Percentiles rank a stretch among this genome's conserved stretches.
Evolutionary conservation across 2,113 vertebrate genomes (phyloP).

Genomic region (Scortum barcoo): DNA sequence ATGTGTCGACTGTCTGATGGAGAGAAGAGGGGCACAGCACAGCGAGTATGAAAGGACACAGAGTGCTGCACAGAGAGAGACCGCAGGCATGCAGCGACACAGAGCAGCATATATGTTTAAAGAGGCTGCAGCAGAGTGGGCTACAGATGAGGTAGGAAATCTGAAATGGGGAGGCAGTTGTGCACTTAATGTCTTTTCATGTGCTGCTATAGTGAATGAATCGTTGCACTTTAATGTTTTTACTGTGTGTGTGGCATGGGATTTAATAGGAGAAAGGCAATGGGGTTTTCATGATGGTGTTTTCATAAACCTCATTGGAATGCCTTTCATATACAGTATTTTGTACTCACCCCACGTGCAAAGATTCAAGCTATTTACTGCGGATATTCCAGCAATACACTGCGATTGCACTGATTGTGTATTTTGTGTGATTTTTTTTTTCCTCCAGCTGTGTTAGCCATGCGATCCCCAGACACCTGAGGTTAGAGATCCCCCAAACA

Average conservation of each 20-base stretch:
- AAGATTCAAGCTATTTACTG: conserved; percentile 1
- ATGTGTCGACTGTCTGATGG: conserved; percentile 71
- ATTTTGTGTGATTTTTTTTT: neutral
- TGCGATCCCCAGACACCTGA: conserved; percentile 27
- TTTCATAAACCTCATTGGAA: neutral
- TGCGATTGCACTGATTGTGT: neutral
- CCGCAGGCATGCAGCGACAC: conserved; percentile 71
- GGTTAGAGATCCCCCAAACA: conserved; percentile 33
- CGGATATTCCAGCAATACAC: neutral
- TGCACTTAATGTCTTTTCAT: conserved; percentile 2
- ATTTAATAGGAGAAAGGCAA: neutral
- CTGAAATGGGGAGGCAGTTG: conserved; percentile 23
- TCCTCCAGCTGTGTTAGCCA: conserved; percentile 49
- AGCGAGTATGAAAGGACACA: conserved; percentile 68
- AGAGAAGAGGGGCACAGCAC: conserved; percentile 70
- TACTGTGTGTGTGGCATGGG: neutral
- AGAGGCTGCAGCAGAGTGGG: conserved; percentile 67
- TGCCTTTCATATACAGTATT: conserved; percentile 5
- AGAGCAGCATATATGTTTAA: conserved; percentile 63
- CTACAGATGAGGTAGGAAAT: conserved; percentile 68
- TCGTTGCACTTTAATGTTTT: conserved; percentile 17
- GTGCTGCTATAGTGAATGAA: conserved; percentile 19
- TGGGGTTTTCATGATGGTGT: neutral
- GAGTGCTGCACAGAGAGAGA: conserved; percentile 64
- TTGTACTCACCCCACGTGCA: neutral